These are phyloP conservation scores for Caenorhabditis imperialis DNA, from an alignment of 2,888 invertebrate genomes.

Conservation along the genomic window DNA sequence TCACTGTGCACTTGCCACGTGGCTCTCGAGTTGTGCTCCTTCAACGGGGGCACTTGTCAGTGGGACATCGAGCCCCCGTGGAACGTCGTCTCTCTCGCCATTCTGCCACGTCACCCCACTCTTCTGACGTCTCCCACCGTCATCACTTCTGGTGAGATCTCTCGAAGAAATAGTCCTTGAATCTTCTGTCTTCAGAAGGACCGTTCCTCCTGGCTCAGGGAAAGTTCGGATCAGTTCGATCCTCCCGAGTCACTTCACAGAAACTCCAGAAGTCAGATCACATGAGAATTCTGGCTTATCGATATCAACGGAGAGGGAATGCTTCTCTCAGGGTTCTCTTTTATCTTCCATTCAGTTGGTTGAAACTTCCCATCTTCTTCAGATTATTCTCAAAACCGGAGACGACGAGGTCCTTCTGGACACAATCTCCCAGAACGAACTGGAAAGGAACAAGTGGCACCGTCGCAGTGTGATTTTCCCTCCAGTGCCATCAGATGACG, in stretches of 20 bases:
- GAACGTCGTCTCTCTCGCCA: conserved; percentile 44
- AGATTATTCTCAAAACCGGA: conserved; percentile 27
- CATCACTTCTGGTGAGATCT: no score
- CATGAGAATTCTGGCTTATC: conserved; percentile 39
- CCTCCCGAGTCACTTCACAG: conserved; percentile 12
- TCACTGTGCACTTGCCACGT: neutral
- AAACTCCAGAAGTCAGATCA: conserved; percentile 26
- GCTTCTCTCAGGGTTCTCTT: conserved; percentile 35
- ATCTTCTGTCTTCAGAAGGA: conserved; percentile 20
- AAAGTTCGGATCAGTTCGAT: conserved; percentile 18
- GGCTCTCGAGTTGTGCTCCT: conserved; percentile 41
- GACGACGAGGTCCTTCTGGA: conserved; percentile 34
- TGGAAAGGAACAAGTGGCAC: conserved; percentile 23
- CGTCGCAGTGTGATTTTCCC: conserved; percentile 46
- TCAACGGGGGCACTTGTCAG: conserved; percentile 43
- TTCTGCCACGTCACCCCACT: conserved; percentile 24
- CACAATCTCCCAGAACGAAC: conserved; percentile 20
- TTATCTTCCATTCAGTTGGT: no score
- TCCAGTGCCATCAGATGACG: conserved; percentile 14
- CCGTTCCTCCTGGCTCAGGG: conserved; percentile 52
- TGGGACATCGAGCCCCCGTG: conserved; percentile 53
- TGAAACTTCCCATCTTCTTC: no score
- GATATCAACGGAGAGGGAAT: conserved; percentile 30
- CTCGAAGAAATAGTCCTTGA: no score
- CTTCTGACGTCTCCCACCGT: conserved; percentile 12